Percentiles rank a stretch among this genome's conserved stretches.
These are phyloP conservation scores for Girardinichthys multiradiatus DNA, from an alignment of 2,113 vertebrate genomes.

Conservation along the genomic window DNA sequence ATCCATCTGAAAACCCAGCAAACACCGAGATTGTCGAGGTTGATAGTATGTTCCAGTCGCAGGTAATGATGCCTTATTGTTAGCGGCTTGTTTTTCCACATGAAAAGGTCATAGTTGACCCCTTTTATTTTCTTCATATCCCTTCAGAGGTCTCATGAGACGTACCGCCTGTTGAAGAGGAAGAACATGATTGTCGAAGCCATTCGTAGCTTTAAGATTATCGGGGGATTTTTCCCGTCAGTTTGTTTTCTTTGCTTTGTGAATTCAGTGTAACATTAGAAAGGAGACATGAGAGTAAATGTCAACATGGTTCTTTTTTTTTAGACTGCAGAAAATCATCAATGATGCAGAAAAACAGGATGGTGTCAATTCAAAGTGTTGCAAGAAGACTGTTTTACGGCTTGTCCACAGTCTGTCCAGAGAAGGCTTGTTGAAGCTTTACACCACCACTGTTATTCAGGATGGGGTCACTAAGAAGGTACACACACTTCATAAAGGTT, in stretches of 20 bases:
- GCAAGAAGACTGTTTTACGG: conserved; percentile 93
- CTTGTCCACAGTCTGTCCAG: conserved; percentile 84
- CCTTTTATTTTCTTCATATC: neutral
- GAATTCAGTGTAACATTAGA: neutral
- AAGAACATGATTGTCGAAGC: conserved; percentile 94
- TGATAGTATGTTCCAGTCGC: conserved; percentile 77
- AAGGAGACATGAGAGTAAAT: neutral
- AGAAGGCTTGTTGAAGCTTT: conserved; percentile 89
- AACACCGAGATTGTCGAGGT: conserved; percentile 75
- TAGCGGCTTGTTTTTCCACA: neutral
- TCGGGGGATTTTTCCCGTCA: conserved; percentile 93
- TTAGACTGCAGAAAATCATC: conserved; percentile 93
- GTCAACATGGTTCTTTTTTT: neutral
- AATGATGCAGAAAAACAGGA: conserved; percentile 90
- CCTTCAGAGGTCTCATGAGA: conserved; percentile 74
- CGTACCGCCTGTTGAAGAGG: conserved; percentile 90
- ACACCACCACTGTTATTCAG: conserved; percentile 90
- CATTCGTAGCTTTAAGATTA: conserved; percentile 85
- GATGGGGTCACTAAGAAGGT: conserved; percentile 95
- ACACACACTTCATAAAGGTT: neutral
- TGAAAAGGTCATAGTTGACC: neutral
- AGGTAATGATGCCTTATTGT: conserved; percentile 64
- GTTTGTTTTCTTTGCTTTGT: conserved; percentile 37
- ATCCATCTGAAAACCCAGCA: conserved; percentile 21
- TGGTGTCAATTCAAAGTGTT: conserved; percentile 89